These are phyloP conservation scores for Anolis carolinensis DNA, from an alignment of 2,113 vertebrate species.

Conservation along the genomic window DNA sequence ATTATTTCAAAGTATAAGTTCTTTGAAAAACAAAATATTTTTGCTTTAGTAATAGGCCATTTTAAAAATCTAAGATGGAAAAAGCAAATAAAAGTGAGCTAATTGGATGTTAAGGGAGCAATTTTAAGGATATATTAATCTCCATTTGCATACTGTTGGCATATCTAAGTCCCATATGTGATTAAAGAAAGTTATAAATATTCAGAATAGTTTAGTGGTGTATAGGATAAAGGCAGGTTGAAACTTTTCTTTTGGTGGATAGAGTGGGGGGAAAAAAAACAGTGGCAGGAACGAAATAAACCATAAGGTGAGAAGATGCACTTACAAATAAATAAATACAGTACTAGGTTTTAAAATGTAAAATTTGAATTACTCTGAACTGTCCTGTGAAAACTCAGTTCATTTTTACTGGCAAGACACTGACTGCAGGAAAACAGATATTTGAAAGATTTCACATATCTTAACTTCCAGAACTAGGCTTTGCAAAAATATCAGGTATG, in stretches of 20 bases:
- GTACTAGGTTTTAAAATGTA: background rate
- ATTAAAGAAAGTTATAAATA: slow-evolving; percentile 32
- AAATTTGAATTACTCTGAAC: background rate
- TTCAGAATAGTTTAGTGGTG: slow-evolving; percentile 8
- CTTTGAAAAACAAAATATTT: background rate
- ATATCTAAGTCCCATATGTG: slow-evolving; percentile 29
- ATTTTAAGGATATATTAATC: slow-evolving; percentile 12
- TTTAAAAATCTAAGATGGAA: slow-evolving; percentile 33
- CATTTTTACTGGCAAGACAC: background rate
- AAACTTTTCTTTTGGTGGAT: background rate
- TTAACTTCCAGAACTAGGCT: background rate
- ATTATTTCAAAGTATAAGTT: slow-evolving; percentile 5
- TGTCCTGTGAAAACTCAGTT: background rate
- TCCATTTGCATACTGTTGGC: slow-evolving; percentile 22
- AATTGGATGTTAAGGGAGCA: slow-evolving; percentile 26
- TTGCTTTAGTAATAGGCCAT: slow-evolving; percentile 30
- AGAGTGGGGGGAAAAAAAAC: background rate
- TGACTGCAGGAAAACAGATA: background rate
- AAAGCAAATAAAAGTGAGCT: slow-evolving; percentile 10
- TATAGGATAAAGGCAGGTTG: slow-evolving; percentile 7
- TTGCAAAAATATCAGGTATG: background rate
- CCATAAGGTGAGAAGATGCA: background rate
- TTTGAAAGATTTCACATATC: background rate
- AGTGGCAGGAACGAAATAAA: background rate
- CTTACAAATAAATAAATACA: background rate